These are phyloP conservation scores for Hartigia nigra DNA, from an alignment of 2,888 invertebrate species.

Conservation along the genomic window DNA sequence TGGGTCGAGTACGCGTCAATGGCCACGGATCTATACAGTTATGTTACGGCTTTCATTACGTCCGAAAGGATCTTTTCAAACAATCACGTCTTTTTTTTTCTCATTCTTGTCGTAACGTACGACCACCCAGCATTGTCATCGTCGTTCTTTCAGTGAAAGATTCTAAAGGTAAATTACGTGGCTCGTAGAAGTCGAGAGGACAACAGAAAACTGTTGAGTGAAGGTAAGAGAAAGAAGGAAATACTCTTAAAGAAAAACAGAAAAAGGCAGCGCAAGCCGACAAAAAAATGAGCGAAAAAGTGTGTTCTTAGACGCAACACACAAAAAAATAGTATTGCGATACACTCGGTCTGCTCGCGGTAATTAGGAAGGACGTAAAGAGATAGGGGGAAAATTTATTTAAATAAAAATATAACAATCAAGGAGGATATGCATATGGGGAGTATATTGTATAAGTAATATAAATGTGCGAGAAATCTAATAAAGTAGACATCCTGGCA, in stretches of 20 bases:
- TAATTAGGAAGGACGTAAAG: background rate
- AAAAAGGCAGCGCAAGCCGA: background rate
- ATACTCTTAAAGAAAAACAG: background rate
- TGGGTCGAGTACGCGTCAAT: background rate
- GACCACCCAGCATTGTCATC: background rate
- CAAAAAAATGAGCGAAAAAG: background rate
- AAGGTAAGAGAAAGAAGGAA: background rate
- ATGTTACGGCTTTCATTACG: background rate
- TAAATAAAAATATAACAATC: background rate
- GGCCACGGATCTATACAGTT: background rate
- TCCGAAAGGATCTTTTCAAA: background rate
- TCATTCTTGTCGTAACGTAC: background rate
- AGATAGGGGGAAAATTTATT: background rate
- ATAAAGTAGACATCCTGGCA: background rate
- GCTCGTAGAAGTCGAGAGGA: background rate
- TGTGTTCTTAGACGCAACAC: background rate
- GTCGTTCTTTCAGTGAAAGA: background rate
- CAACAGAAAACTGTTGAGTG: background rate
- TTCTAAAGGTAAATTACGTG: background rate
- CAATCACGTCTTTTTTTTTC: conserved; percentile 13
- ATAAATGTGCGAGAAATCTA: background rate
- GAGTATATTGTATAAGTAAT: background rate
- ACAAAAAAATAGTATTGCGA: background rate
- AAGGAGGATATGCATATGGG: background rate
- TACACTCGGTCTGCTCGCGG: background rate